Evolutionary conservation across 2,113 vertebrate species (phyloP).

Genomic region (Tretioscincus oriximinensis): DNA sequence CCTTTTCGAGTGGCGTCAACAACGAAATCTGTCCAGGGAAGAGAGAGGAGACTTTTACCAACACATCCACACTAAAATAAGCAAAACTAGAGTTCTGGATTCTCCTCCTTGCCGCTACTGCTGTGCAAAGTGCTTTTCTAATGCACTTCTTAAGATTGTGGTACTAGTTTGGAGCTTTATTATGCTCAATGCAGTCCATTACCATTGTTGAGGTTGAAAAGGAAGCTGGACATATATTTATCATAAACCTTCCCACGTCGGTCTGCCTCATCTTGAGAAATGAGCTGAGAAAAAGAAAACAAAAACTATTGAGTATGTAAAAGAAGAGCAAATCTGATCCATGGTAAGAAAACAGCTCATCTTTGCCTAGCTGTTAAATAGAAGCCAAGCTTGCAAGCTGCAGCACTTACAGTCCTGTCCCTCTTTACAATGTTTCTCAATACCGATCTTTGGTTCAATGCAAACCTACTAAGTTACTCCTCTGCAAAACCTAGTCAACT

Average conservation of each 20-base stretch:
- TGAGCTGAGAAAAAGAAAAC: slow-evolving; percentile 77
- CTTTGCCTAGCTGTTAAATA: not conserved
- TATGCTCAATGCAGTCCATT: slow-evolving; percentile 12
- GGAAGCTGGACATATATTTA: slow-evolving; percentile 99
- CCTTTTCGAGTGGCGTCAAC: slow-evolving; percentile 98
- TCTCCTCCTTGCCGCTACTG: no score
- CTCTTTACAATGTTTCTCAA: no score
- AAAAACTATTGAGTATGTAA: not conserved
- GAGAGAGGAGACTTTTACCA: not conserved
- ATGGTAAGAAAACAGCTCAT: not conserved
- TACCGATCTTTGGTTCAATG: no score
- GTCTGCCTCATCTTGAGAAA: slow-evolving; percentile 97
- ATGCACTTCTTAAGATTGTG: not conserved
- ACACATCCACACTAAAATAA: no score
- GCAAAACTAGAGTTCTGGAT: not conserved
- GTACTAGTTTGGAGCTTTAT: not conserved
- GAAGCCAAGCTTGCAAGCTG: not conserved
- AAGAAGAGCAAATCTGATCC: not conserved
- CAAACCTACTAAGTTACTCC: no score
- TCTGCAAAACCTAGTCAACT: no score
- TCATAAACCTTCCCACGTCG: slow-evolving; percentile 96
- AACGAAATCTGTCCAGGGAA: slow-evolving; percentile 85
- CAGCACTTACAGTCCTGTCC: not conserved
- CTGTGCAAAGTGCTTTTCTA: no score
- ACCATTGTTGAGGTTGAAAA: slow-evolving; percentile 99